Base-by-base conservation (phyloP, 2,888 invertebrate genomes). In the Hydropsyche betteni region DNA sequence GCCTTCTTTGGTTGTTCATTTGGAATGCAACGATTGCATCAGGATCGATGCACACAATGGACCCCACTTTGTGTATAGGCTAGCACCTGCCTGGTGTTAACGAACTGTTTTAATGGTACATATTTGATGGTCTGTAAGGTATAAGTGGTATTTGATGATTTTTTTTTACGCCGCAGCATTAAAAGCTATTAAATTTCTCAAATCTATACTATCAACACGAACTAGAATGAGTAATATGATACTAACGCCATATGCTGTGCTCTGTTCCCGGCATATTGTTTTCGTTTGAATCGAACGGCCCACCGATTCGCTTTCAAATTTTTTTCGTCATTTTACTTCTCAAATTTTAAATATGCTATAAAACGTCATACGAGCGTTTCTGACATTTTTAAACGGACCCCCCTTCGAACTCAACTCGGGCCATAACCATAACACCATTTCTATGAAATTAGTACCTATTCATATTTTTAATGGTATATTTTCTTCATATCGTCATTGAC, bases 21-120 rank as follows among this genome's bases (percentile, higher is more conserved):
- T 64, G 36, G 64, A 36, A 64, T 64, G 64, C 64, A 36, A 16
- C 55, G 16, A 55, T 55, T 55, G 55, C 55, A 55, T 55, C 55
- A 6, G 55, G 12, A 12, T 36, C 34, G 12, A 64, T 64, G 36
- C 64, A 36, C n/a, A 36, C 64, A 64, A 64, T 64, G 34, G 36
- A 36, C 64, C 24, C 24, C 24, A 24, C 24, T 24, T 24, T 24
- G 24, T 24, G 24, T 58, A 8, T 4, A 10, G 6, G 10, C 44
- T 44, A 6, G 3, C 44, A 44, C 44, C 44, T 44, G 44, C 10
- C 44, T 44, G 1, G 44, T 44, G 44, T 8, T 44, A 44, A 44
- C 44, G 44, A 44, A 44, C 10, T 44, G 44, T 8, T 10, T 44
- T 44, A 44, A 10, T 44, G 44, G 10, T 44, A 10, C 10, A 10